A percentile compares a stretch with the other conserved stretches of the same genome.
phyloP scores from a whole-genome alignment of 2,888 invertebrate genomes.

The Hirtodrosophila histrioides region DNA sequence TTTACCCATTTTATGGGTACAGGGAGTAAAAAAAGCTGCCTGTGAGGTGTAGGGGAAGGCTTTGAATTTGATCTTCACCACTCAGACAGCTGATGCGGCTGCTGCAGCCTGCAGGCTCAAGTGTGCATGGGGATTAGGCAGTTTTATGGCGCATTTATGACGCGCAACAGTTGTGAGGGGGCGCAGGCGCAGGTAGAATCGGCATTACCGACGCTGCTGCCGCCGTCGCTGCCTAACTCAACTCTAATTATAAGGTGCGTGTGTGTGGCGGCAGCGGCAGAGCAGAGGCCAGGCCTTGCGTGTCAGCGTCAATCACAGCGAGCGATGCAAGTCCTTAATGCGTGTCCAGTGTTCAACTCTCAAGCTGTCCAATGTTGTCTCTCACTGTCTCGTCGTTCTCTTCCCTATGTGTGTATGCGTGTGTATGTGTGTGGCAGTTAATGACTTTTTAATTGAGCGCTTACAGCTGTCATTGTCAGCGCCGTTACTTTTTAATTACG shows the following conservation, averaged over 20 bases:
- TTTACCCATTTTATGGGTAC: too few relatives aligned
- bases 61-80: constrained; percentile 15
- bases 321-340: constrained; percentile 50
- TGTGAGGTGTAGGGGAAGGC: constrained; percentile 2
- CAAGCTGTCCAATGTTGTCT: neutral
- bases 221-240: constrained; percentile 37
- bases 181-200: constrained; percentile 32
- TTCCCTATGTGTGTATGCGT: constrained; percentile 8
- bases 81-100: constrained; percentile 55
- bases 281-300: constrained; percentile 56
- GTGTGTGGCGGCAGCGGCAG: constrained; percentile 20
- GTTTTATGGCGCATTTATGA: constrained; percentile 70
- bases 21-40: constrained; percentile 16
- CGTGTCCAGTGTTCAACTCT: constrained; percentile 36
- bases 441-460: constrained; percentile 79
- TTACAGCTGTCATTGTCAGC: constrained; percentile 73
- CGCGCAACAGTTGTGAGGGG: constrained; percentile 65
- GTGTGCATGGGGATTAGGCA: constrained; percentile 57
- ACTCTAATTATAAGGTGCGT: constrained; percentile 67
- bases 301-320: constrained; percentile 71
- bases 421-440: constrained; percentile 58
- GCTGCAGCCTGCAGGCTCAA: constrained; percentile 45
- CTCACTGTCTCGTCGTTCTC: constrained; percentile 14
- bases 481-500: constrained; percentile 74
- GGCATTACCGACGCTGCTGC: constrained; percentile 2